Evolutionary conservation across 2,888 invertebrate genomes (phyloP), one percentile per base, ranked within the genome.

Genomic region (Chironomus riparius): DNA sequence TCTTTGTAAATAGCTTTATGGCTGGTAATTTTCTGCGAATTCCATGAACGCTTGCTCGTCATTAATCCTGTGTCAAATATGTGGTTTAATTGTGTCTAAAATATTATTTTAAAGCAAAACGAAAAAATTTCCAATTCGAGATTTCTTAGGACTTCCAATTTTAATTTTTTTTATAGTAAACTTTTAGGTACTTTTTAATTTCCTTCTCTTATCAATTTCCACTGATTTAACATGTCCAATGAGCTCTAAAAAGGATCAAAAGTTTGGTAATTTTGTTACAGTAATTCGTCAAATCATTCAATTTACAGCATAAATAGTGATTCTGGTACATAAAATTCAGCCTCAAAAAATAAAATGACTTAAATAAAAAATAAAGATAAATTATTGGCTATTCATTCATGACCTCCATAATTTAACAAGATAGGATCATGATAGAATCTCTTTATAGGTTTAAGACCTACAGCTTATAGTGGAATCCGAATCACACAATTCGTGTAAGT

Each of bases 171-270:
- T 50, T n/a, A 1, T 15, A 50, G 3, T n/a, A n/a, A 50, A 21
- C 22, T 62, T 13, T 65, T 65, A 62, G 4, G 18, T 65, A 47
- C 47, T 12, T 18, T 21, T 62, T 73, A 62, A 38, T 73, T 47
- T 62, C 56, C 73, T 62, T 73, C 62, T 2, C 15, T 73, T 12
- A 47, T 47, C 15, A 15, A n/a, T 22, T 73, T 28, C 73, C 73
- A 73, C 47, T 73, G 73, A 24, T 73, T 73, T 24, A 73, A 38
- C 38, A 73, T 47, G 73, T 73, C 56, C 62, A 73, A 65, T 73
- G 73, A 73, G 13, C 73, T 28, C 73, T 73, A 56, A 18, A 73
- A 38, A 65, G 15, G 65, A 56, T 48, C 5, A 47, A 18, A 47
- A 69, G 15, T n/a, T 38, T 47, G 18, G 6, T 18, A 56, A 4